Evolutionary conservation across 2,113 vertebrate species (phyloP).

Genomic region (Isichthys henryi): DNA sequence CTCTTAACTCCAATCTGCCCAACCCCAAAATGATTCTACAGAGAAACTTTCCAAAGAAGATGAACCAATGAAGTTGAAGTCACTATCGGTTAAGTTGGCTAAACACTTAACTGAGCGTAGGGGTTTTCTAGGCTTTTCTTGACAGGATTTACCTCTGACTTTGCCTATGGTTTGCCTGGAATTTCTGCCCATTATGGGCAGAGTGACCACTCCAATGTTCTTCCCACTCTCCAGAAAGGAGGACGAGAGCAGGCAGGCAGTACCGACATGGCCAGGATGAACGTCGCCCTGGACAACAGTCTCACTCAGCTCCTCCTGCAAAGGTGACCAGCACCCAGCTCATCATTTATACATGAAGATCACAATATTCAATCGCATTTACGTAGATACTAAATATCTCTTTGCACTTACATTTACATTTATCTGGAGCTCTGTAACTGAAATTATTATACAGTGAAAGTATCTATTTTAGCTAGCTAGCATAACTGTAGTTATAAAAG

Average conservation of each 20-base stretch:
- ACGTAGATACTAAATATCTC: background rate
- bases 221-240: constrained; percentile 75
- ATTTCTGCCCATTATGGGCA: constrained; percentile 91
- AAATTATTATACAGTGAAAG: background rate
- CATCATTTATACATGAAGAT: background rate
- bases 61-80: background rate
- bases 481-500: background rate
- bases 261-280: constrained; percentile 79
- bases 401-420: background rate
- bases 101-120: background rate
- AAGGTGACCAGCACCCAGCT: constrained; percentile 9
- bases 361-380: background rate
- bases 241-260: constrained; percentile 88
- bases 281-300: constrained; percentile 75
- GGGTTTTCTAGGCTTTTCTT: background rate
- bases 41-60: background rate
- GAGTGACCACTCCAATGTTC: constrained; percentile 74
- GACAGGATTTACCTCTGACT: constrained; percentile 74
- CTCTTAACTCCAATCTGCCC: background rate
- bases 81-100: background rate
- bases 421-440: background rate
- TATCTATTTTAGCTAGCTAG: background rate
- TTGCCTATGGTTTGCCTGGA: constrained; percentile 88
- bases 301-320: constrained; percentile 83
- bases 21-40: background rate